A percentile compares a stretch with the other conserved stretches of the same genome.
Evolutionary conservation across 2,113 vertebrate genomes (phyloP).

Genomic region (Vanacampus margaritifer): DNA sequence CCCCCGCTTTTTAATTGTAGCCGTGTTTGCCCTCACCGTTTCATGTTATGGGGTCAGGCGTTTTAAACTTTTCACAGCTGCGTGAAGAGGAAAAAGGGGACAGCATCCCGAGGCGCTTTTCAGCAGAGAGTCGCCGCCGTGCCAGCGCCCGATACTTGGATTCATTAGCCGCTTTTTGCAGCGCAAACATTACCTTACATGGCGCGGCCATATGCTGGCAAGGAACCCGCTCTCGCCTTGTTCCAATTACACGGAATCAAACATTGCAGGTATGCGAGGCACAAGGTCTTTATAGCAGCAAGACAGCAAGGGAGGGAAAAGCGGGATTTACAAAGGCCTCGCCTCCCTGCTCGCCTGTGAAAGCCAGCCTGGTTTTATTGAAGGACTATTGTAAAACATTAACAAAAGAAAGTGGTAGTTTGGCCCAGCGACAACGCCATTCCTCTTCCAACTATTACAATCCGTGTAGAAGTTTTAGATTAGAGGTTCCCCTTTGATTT

Average conservation of each 20-base stretch:
- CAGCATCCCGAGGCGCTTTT: slow-evolving; percentile 67
- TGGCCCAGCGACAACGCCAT: slow-evolving; percentile 48
- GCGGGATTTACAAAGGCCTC: slow-evolving; percentile 47
- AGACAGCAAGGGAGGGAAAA: slow-evolving; percentile 37
- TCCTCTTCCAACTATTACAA: slow-evolving; percentile 48
- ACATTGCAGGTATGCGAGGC: slow-evolving; percentile 72
- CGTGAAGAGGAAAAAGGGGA: slow-evolving; percentile 63
- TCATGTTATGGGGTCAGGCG: slow-evolving; percentile 71
- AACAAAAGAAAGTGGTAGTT: slow-evolving; percentile 61
- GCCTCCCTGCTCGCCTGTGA: slow-evolving; percentile 43
- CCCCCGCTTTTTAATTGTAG: slow-evolving; percentile 68
- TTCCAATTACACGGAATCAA: slow-evolving; percentile 77
- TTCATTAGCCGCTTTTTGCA: slow-evolving; percentile 72
- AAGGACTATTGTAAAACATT: slow-evolving; percentile 49
- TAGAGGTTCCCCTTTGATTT: slow-evolving; percentile 59
- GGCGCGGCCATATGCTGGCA: slow-evolving; percentile 72
- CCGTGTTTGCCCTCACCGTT: slow-evolving; percentile 68
- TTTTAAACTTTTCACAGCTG: slow-evolving; percentile 74
- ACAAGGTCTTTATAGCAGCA: slow-evolving; percentile 61
- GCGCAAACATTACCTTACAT: slow-evolving; percentile 78
- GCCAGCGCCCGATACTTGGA: slow-evolving; percentile 72
- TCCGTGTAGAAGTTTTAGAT: slow-evolving; percentile 47
- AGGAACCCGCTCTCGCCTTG: slow-evolving; percentile 60
- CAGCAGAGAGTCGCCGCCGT: slow-evolving; percentile 61
- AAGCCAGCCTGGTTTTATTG: slow-evolving; percentile 55